phyloP scores from a whole-genome alignment of 2,888 invertebrate genomes.

The Melinaea menophilus region DNA sequence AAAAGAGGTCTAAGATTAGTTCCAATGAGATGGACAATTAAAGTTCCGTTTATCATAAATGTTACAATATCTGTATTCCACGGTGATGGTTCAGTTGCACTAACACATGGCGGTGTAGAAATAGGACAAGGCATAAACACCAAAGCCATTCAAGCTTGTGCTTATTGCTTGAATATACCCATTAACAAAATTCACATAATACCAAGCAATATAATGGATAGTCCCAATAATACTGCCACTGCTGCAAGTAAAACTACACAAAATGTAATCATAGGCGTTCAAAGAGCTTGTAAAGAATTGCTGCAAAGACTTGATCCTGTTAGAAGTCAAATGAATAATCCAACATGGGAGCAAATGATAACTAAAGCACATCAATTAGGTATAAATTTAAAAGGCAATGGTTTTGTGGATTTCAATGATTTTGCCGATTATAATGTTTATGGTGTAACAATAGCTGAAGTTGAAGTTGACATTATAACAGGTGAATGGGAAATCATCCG shows the following conservation, averaged over 20 bases:
- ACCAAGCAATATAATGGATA: constrained; percentile 69
- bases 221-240: constrained; percentile 76
- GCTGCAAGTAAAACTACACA: constrained; percentile 82
- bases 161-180: constrained; percentile 81
- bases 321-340: constrained; percentile 57
- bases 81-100: constrained; percentile 80
- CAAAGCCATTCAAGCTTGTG: constrained; percentile 84
- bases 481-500: constrained; percentile 81
- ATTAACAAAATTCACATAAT: constrained; percentile 78
- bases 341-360: constrained; percentile 74
- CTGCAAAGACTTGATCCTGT: constrained; percentile 64
- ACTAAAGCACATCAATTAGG: constrained; percentile 59
- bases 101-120: constrained; percentile 82
- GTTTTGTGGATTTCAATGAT: constrained; percentile 48
- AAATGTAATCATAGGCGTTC: constrained; percentile 73
- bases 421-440: constrained; percentile 57
- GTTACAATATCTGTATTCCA: constrained; percentile 80
- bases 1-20: constrained; percentile 73
- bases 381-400: constrained; percentile 58
- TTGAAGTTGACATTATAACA: constrained; percentile 85
- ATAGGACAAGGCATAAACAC: constrained; percentile 88
- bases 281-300: constrained; percentile 68
- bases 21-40: neutral
- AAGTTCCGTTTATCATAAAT: constrained; percentile 32
- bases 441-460: constrained; percentile 80